These are phyloP conservation scores for Rhinolophus sinicus DNA, from an alignment of 2,113 vertebrate genomes.

Conservation along the genomic window DNA sequence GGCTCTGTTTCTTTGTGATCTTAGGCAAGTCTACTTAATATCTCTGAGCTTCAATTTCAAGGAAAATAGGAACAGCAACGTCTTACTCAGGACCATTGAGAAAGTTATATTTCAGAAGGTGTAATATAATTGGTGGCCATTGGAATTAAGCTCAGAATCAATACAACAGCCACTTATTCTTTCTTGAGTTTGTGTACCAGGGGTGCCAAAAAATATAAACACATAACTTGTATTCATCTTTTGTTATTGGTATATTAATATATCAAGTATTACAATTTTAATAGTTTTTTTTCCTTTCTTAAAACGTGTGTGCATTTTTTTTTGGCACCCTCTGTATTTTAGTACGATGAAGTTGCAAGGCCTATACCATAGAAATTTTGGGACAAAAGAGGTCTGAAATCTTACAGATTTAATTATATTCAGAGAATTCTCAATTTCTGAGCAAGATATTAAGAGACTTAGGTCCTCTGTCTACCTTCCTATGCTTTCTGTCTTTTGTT, in stretches of 20 bases:
- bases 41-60: slow-evolving; percentile 12
- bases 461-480: neutral
- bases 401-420: neutral
- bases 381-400: neutral
- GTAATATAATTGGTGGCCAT: neutral
- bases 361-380: neutral
- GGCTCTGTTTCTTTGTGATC: neutral
- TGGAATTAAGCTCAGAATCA: neutral
- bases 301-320: too few relatives aligned
- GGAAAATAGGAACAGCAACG: neutral
- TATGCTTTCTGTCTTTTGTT: neutral
- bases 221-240: too few relatives aligned
- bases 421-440: slow-evolving; percentile 7
- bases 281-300: too few relatives aligned
- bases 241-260: too few relatives aligned
- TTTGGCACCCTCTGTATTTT: neutral
- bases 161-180: neutral
- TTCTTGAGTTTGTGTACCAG: neutral
- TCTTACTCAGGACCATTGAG: neutral
- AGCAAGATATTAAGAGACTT: neutral
- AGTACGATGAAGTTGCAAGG: neutral
- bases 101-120: neutral
- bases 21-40: neutral
- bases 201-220: too few relatives aligned
- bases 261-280: too few relatives aligned